These are phyloP conservation scores for Psilopogon haemacephalus DNA, from an alignment of 2,113 vertebrate species.

Conservation along the genomic window DNA sequence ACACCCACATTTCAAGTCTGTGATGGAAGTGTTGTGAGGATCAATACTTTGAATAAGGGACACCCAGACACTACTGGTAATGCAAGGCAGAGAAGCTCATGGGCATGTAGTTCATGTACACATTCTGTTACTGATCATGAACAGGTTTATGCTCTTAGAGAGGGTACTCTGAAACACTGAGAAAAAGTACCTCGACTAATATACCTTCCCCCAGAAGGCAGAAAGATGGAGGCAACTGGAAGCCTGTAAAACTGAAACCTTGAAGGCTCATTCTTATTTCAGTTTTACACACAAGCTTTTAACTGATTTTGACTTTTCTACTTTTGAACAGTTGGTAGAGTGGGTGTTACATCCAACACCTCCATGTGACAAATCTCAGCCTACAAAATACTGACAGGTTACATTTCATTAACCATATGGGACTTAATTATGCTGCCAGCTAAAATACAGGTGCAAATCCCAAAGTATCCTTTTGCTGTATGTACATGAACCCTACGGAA, in stretches of 20 bases:
- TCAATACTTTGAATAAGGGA: not conserved
- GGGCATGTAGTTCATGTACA: not conserved
- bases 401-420: conserved; percentile 67
- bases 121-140: not conserved
- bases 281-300: not conserved
- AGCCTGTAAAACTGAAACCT: not conserved
- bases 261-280: not conserved
- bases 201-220: not conserved
- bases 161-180: not conserved
- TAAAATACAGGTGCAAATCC: conserved; percentile 37
- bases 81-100: not conserved
- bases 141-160: accelerated
- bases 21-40: not conserved
- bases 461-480: not conserved
- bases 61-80: not conserved
- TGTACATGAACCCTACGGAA: not conserved
- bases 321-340: conserved; percentile 65
- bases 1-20: conserved; percentile 1
- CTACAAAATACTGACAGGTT: conserved; percentile 61
- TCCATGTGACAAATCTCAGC: conserved; percentile 62
- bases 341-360: conserved; percentile 64
- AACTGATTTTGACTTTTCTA: not conserved
- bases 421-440: conserved; percentile 44
- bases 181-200: not conserved
- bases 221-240: not conserved